Evolutionary conservation across 2,797 vertebrate genomes (phyloP).

Genomic region (Helarctos malayanus): DNA sequence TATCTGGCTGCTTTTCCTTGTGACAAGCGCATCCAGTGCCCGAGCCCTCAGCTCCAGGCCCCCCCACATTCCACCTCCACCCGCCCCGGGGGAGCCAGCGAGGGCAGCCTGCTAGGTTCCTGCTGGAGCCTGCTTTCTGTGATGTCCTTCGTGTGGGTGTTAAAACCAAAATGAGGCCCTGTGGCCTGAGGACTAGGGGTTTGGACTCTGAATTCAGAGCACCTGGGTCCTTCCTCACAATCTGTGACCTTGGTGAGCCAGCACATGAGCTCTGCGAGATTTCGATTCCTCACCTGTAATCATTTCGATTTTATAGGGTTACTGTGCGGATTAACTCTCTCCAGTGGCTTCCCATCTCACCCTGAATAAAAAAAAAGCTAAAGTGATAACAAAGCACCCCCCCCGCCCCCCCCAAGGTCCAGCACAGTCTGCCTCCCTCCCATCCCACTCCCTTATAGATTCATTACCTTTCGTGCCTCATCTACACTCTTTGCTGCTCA

Average conservation of each 20-base stretch:
- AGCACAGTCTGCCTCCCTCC: neutral
- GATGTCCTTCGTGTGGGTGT: neutral
- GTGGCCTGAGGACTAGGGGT: neutral
- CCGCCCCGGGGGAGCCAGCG: neutral
- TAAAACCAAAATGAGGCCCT: neutral
- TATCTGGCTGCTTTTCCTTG: neutral
- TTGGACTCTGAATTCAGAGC: neutral
- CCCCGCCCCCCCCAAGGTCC: rapidly evolving
- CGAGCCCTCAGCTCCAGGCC: neutral
- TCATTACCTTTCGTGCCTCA: neutral
- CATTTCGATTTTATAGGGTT: neutral
- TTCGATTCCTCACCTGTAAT: neutral
- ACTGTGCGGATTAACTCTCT: neutral
- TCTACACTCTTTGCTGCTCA: neutral
- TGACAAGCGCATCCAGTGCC: rapidly evolving
- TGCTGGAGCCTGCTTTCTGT: neutral
- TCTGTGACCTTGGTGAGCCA: neutral
- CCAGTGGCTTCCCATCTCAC: neutral
- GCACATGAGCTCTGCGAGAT: neutral
- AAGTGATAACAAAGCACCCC: neutral
- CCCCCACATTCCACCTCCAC: neutral
- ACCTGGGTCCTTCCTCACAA: neutral
- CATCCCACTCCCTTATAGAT: neutral
- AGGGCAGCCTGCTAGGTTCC: neutral
- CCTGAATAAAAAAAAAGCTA: neutral